Evolutionary conservation across 2,113 vertebrate species (phyloP), one percentile per base, ranked within the genome.

Genomic region (Ceyx melanurus): DNA sequence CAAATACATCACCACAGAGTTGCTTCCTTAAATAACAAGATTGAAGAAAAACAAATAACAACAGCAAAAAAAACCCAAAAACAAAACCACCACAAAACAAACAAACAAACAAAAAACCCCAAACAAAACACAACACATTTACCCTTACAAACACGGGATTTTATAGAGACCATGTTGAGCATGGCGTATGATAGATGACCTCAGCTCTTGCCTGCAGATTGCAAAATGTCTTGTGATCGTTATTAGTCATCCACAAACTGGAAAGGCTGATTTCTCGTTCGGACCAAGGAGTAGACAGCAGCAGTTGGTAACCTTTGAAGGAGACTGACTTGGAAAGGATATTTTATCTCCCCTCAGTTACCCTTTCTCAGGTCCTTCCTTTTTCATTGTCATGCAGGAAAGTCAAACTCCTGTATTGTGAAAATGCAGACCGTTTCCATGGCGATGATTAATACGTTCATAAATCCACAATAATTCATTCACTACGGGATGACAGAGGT

Each of bases 391-490:
- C 61, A 42, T 28, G 80, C 73, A 75, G 86, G 68, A 65, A 90
- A 96, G 76, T 83, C 82, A 68, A 88, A 78, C 73, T 61, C 80
- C 77, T 86, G 80, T 5, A 16, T 76, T 85, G 90, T 67, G 92
- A 80, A 91, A 74, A 51, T 85, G 88, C 89, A 72, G 96, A 93
- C 53, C 88, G 93, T 96, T 96, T 93, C 94, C 86, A 94, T 94
- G 94, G 94, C 93, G 83, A 94, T 96, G 88, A 96, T 96, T 95
- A 96, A 95, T 94, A 81, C 82, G 88, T 95, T 78, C 92, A 92
- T 92, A 94, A 95, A 90, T 61, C 66, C 80, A 82, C 92, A 86
- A 81, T 92, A 96, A 96, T 96, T 88, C 83, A 72, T 68, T 81
- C 92, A 65, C 90, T 88, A 86, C 57, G 2, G 86, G 90, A 95